Evolutionary conservation across 2,888 invertebrate species (phyloP), one percentile per base, ranked within the genome.

Genomic region (Melangyna quadrimaculata): DNA sequence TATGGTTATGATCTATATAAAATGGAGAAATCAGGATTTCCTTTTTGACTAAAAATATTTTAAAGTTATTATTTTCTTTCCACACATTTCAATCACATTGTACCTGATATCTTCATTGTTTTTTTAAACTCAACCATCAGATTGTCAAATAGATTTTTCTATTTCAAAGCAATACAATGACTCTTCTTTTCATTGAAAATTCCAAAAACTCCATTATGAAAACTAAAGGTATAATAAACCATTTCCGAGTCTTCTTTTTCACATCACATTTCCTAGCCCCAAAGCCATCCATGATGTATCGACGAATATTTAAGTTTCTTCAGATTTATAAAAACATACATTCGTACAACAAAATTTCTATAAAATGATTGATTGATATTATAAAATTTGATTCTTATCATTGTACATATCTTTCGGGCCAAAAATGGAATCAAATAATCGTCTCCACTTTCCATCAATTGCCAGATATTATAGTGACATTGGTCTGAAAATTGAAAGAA

Each of bases 361-460:
- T n/a, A 80, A 81, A 86, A 86, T 86, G 86, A 86, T 81, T 32
- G 57, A 86, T 81, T 45, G 2, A 29, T 6, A 48, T 27, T 35
- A 77, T 86, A 86, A 86, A 81, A 78, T 73, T 86, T 70, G 73
- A 86, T 78, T 81, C 69, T 86, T 70, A 77, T 80, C 77, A 59
- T 70, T 73, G 69, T 63, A n/a, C n/a, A n/a, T n/a, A 48, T 72
- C 67, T 48, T n/a, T 69, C 40, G 35, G 45, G 55, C 77, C 81
- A 40, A 69, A 77, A 86, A 81, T 48, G 86, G 81, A 32, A 63
- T 73, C 29, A 48, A n/a, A n/a, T 37, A 67, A 80, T 75, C 59
- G 37, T 81, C 70, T 69, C 63, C 73, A 86, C 81, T 78, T 86
- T 72, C 77, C 80, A 57, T 67, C 71, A n/a, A n/a, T 12, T 2